Evolutionary conservation across 2,113 vertebrate genomes (phyloP), one percentile per base, ranked within the genome.

Genomic region (Mesocricetus auratus): DNA sequence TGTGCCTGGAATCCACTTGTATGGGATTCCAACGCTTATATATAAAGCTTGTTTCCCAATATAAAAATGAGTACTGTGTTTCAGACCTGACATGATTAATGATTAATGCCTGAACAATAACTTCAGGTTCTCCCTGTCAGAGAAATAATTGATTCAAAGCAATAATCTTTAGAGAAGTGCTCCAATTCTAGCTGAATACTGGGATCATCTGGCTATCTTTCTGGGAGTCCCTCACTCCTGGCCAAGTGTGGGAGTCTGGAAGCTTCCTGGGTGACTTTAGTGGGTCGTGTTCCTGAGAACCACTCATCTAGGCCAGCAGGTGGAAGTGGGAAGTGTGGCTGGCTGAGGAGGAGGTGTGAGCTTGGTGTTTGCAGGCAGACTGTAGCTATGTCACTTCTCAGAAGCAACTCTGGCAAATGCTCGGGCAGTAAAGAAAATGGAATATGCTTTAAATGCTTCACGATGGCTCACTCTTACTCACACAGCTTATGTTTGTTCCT

Each of bases 381-480:
- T 91, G 75, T 16, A 77, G n/a, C 75, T 31, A 66, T 9, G 33
- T 74, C 62, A 83, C 50, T 33, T 73, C 64, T 90, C 56, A 24
- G 78, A 93, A 86, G 60, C 5, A 71, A 73, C 69, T 87, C 88
- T 78, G 68, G 58, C 78, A 89, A 82, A 92, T 50, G 66, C 68
- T 16, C 42, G 78, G 89, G 42, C 68, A 83, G 69, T 1, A n/a
- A 92, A 16, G 71, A 45, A 88, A 93, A 91, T 7, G 62, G 68
- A 87, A 85, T 58, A 39, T 31, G n/a, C 62, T 94, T 93, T 75
- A 15, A 31, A 60, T 71, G 31, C 97, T 93, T 94, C 60, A 78
- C 53, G 92, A 87, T 0, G 10, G 83, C 29, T 91, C 71, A 11
- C 7, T 17, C 45, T 36, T 60, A 75, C 50, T 89, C 53, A 79